Base-by-base conservation (phyloP, 2,888 invertebrate genomes). In the Caenorhabditis doughertyi region DNA sequence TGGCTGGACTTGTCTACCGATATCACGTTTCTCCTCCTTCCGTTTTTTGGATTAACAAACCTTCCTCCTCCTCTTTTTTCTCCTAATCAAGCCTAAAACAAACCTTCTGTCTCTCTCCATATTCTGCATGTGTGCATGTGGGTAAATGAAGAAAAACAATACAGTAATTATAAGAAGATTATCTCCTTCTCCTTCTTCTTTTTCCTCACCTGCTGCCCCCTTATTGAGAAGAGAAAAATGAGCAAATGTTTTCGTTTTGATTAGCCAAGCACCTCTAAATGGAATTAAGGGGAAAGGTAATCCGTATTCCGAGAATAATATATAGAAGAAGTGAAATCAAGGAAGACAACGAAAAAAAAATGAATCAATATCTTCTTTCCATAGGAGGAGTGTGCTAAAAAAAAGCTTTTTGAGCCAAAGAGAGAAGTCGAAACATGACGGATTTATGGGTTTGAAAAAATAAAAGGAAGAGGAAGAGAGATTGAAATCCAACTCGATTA, bases 111-210 rank as follows among this genome's bases (percentile, higher is more conserved):
- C 42, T 23, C 23, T 44, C n/a, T 44, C 32, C 32, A 65, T 7
- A 16, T 42, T 21, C n/a, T n/a, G n/a, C n/a, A 35, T 11, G 39
- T 18, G 60, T 23, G 62, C 64, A 64, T 49, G 49, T 64, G 64
- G 16, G n/a, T 27, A 32, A 25, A 42, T 42, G 42, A 62, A 21
- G 64, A 49, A 65, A 76, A 76, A 76, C 76, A 76, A 76, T 76
- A 76, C 76, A 53, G 76, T 76, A 76, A 76, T 76, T 76, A 76
- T 76, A 76, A 76, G 76, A n/a, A 67, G 76, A 76, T 76, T 76
- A 76, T 47, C 44, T 47, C 18, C 8, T 13, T 13, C 39, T 11
- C 58, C 25, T 68, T 47, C 44, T 47, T 47, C 8, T 13, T 13
- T 16, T 11, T 49, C 25, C 74, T 76, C 76, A 76, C 76, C 76